A percentile compares a stretch with the other conserved stretches of the same genome.
These are phyloP conservation scores for Lontra canadensis DNA, from an alignment of 2,113 vertebrate species.

Conservation along the genomic window DNA sequence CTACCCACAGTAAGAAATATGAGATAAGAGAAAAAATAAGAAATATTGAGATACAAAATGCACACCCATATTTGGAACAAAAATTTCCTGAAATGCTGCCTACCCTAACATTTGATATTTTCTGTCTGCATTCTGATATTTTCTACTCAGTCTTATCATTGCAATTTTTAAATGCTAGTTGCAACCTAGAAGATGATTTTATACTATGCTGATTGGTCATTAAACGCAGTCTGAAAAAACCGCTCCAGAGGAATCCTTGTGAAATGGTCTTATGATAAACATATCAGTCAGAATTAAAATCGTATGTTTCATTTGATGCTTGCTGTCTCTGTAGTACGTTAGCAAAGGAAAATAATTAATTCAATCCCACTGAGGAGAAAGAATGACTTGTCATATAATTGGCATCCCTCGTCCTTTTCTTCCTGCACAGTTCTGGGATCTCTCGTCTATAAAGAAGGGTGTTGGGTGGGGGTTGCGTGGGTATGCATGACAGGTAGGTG, in stretches of 20 bases:
- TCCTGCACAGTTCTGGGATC: neutral
- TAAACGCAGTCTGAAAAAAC: neutral
- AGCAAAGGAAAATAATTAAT: slow-evolving; percentile 23
- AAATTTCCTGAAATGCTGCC: neutral
- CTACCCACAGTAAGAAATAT: neutral
- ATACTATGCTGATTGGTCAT: neutral
- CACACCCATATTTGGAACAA: neutral
- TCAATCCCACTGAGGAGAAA: neutral
- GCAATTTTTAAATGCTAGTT: neutral
- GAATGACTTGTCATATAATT: neutral
- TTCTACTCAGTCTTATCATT: neutral
- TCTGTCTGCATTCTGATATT: neutral
- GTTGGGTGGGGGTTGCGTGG: too few species aligned
- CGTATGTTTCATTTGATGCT: neutral
- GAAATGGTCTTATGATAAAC: neutral
- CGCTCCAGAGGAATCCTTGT: neutral
- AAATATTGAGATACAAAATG: neutral
- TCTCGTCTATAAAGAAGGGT: neutral
- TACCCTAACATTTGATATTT: neutral
- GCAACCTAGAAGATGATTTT: neutral
- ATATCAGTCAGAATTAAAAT: slow-evolving; percentile 17
- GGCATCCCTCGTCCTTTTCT: neutral
- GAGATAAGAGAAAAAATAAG: too few species aligned
- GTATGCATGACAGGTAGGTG: neutral
- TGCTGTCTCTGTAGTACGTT: neutral